phyloP scores from a whole-genome alignment of 2,113 vertebrate species.

The Clinocottus analis region DNA sequence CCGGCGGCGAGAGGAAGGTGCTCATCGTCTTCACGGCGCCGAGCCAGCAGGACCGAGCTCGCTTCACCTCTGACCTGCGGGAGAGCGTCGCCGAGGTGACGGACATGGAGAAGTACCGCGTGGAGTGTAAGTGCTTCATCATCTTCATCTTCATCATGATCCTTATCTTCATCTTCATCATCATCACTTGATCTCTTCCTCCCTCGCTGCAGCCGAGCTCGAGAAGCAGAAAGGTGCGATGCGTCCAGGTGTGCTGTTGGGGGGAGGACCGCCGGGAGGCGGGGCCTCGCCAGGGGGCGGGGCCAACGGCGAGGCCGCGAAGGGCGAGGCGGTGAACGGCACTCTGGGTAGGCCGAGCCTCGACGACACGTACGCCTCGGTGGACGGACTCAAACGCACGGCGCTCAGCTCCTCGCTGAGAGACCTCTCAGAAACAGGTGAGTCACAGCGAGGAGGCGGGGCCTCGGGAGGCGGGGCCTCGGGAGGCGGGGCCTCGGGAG shows the following conservation, averaged over 20 bases:
- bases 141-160: too few species aligned
- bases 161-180: too few species aligned
- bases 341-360: conserved; percentile 88
- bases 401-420: conserved; percentile 93
- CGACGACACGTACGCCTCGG: conserved; percentile 90
- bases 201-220: conserved; percentile 86
- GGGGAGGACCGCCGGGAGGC: conserved; percentile 58
- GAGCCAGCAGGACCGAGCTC: conserved; percentile 91
- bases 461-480: too few species aligned
- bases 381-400: conserved; percentile 91
- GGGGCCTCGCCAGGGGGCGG: conserved; percentile 68
- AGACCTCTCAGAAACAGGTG: conserved; percentile 93
- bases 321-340: conserved; percentile 89
- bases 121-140: conserved; percentile 87
- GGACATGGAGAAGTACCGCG: conserved; percentile 95
- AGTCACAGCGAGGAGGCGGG: too few species aligned
- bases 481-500: too few species aligned
- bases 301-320: conserved; percentile 52
- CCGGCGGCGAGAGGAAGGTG: conserved; percentile 91
- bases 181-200: not conserved
- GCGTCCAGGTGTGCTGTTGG: conserved; percentile 85
- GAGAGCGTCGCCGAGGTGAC: conserved; percentile 94
- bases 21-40: conserved; percentile 93
- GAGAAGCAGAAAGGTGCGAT: conserved; percentile 95
- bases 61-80: conserved; percentile 91